A percentile compares a stretch with the other conserved stretches of the same genome.
phyloP scores from a whole-genome alignment of 2,888 invertebrate species.

The Cephus rjabovi region DNA sequence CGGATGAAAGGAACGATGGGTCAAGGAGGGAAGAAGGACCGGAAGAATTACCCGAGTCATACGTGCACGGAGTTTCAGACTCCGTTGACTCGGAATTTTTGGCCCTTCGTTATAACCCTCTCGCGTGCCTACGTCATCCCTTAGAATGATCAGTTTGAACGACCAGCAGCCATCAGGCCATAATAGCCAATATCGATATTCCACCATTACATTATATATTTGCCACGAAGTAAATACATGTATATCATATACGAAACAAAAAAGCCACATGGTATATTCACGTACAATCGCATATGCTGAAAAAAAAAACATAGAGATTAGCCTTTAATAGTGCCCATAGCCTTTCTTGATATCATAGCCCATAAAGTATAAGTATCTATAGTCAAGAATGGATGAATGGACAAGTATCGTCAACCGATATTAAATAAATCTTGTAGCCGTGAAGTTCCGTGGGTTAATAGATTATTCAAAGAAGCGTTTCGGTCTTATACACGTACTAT shows the following conservation, averaged over 20 bases:
- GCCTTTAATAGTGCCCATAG: neutral
- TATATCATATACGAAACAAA: neutral
- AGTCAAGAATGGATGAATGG: neutral
- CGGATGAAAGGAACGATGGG: neutral
- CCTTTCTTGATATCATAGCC: neutral
- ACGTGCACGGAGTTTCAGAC: neutral
- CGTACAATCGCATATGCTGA: neutral
- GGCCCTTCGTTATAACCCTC: too few species aligned
- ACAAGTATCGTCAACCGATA: neutral
- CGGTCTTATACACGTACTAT: neutral
- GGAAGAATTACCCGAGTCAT: neutral
- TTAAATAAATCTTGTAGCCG: neutral
- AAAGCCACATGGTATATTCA: neutral
- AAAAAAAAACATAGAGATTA: neutral
- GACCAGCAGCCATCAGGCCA: neutral
- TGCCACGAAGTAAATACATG: neutral
- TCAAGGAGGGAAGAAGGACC: neutral
- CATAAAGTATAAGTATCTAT: neutral
- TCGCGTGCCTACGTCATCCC: neutral
- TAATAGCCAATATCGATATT: neutral
- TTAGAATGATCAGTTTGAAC: neutral
- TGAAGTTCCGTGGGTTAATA: neutral
- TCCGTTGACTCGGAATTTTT: neutral
- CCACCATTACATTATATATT: neutral
- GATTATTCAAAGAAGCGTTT: neutral